Evolutionary conservation across 1,140 invertebrate species (phyloP).

Genomic region (Drusus annulatus): DNA sequence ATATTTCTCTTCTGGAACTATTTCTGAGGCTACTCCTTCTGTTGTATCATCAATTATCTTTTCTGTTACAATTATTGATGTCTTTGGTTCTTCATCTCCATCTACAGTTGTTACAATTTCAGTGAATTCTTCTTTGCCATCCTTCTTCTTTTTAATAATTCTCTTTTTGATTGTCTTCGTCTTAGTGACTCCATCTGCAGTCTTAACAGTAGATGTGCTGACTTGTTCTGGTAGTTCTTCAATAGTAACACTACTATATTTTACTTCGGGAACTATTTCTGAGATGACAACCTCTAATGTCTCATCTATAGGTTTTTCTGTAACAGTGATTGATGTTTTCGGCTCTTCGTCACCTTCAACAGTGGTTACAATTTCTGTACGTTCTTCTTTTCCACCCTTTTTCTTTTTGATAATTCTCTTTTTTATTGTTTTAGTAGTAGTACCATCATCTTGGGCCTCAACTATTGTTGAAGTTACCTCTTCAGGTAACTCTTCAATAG

Average conservation of each 20-base stretch:
- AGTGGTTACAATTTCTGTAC: conserved; percentile 63
- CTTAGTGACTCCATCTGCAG: conserved; percentile 55
- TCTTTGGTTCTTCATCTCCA: conserved; percentile 51
- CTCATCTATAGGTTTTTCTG: conserved; percentile 30
- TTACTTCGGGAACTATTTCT: conserved; percentile 17
- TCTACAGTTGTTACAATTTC: conserved; percentile 61
- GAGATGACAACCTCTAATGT: too few species aligned
- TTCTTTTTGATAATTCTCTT: conserved; percentile 23
- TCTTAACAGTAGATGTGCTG: conserved; percentile 21
- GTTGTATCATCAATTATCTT: conserved; percentile 25
- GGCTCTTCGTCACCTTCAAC: conserved; percentile 56
- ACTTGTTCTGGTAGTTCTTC: conserved; percentile 61
- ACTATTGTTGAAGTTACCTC: conserved; percentile 65
- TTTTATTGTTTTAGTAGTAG: conserved; percentile 50
- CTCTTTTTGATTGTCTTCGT: conserved; percentile 51
- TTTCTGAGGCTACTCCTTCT: too few species aligned
- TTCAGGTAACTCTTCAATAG: conserved; percentile 57
- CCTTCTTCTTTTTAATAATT: conserved; percentile 53
- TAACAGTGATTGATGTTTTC: conserved; percentile 44
- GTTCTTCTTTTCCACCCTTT: conserved; percentile 61
- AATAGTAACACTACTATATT: conserved; percentile 53
- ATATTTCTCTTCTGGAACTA: too few species aligned
- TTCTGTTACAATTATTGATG: conserved; percentile 47
- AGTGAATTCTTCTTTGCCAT: conserved; percentile 54
- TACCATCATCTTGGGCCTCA: conserved; percentile 61